Conservation (phyloP, 2,888 invertebrate genomes). For the Hedychridium roseum region DNA sequence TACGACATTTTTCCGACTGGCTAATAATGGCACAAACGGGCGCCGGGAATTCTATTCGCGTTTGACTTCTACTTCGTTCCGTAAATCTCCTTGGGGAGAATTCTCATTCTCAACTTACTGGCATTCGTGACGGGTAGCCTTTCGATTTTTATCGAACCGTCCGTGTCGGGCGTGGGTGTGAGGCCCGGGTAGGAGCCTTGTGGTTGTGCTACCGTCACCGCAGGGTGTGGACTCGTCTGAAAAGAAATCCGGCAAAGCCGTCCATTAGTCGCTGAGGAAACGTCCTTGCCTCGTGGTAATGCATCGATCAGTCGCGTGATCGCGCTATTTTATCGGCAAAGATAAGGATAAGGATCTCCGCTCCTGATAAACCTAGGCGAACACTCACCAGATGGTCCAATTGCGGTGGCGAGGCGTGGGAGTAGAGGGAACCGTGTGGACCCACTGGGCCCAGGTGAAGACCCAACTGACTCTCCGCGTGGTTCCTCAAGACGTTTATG, state of each 20-base stretch:
- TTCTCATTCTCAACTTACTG: slow-evolving; percentile 64
- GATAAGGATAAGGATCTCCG: too few species aligned
- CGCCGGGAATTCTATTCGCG: background rate
- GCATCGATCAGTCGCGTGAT: too few species aligned
- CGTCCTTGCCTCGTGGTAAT: too few species aligned
- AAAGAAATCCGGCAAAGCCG: too few species aligned
- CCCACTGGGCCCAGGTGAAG: slow-evolving; percentile 59
- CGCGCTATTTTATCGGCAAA: too few species aligned
- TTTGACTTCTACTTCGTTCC: slow-evolving; percentile 2
- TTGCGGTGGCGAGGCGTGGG: slow-evolving; percentile 69
- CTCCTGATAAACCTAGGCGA: slow-evolving; percentile 10
- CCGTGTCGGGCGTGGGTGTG: slow-evolving; percentile 67
- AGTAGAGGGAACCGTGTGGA: slow-evolving; percentile 66
- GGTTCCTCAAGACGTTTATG: slow-evolving; percentile 92
- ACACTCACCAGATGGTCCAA: slow-evolving; percentile 65
- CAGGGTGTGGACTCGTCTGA: slow-evolving; percentile 64
- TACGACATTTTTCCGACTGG: slow-evolving; percentile 13
- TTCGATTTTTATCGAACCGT: slow-evolving; percentile 73
- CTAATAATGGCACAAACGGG: background rate
- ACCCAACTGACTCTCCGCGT: slow-evolving; percentile 85
- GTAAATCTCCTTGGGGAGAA: slow-evolving; percentile 13
- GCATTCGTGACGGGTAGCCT: slow-evolving; percentile 70
- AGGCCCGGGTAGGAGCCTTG: slow-evolving; percentile 64
- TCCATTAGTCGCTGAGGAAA: too few species aligned
- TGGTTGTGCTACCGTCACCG: slow-evolving; percentile 62